Evolutionary conservation across 2,888 invertebrate genomes (phyloP).

Genomic region (Cosmia pyralina): DNA sequence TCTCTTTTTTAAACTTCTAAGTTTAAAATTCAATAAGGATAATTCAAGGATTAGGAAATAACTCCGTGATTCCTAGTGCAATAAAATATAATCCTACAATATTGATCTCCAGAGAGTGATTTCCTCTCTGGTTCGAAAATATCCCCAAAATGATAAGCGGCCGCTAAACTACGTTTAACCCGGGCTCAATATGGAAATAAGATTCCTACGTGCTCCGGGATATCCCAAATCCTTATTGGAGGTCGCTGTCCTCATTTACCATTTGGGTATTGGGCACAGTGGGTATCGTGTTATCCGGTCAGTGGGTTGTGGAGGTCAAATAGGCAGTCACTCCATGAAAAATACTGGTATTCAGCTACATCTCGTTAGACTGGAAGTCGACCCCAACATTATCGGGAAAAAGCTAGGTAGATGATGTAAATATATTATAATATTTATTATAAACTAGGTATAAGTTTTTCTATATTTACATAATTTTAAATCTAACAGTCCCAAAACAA

Average conservation of each 20-base stretch:
- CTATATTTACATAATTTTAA: too few species aligned
- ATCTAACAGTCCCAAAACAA: too few species aligned
- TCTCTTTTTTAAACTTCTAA: too few species aligned
- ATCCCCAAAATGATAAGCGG: conserved; percentile 15
- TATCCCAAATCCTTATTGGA: conserved; percentile 6
- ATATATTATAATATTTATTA: too few species aligned
- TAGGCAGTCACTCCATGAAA: background rate
- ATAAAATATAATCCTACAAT: background rate
- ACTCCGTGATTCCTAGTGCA: background rate
- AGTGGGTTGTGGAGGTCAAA: background rate
- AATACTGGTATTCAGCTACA: background rate
- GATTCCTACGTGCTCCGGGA: conserved; percentile 2
- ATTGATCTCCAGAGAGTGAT: conserved; percentile 7
- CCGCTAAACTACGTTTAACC: background rate
- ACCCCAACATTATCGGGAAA: background rate
- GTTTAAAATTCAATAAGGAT: background rate
- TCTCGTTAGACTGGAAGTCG: background rate
- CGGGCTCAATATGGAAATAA: conserved; percentile 18
- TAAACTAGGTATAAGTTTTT: too few species aligned
- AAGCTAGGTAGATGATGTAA: background rate
- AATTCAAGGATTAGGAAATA: background rate
- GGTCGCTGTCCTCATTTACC: background rate
- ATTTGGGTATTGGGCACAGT: too few species aligned
- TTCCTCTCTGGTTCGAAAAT: conserved; percentile 6
- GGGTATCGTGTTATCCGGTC: background rate